Evolutionary conservation across 1,140 invertebrate species (phyloP).

Genomic region (Bombus breviceps): DNA sequence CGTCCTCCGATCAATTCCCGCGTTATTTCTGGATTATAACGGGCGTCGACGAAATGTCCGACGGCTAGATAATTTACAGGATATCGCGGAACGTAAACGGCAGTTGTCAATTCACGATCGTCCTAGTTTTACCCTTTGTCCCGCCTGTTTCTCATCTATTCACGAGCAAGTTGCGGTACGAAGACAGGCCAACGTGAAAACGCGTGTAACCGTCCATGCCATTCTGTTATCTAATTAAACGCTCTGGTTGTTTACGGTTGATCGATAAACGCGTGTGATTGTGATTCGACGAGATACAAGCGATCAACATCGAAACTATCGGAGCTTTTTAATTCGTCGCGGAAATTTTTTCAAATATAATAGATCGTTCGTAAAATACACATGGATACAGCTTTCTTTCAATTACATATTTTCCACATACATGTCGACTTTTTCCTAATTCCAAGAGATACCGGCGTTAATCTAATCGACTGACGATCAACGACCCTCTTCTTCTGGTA

Average conservation of each 20-base stretch:
- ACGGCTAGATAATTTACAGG: neutral
- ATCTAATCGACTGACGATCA: too few species aligned
- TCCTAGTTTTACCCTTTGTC: neutral
- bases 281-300: neutral
- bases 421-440: fast-evolving
- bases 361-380: neutral
- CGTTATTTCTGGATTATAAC: slow-evolving; percentile 3
- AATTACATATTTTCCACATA: neutral
- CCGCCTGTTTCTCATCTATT: neutral
- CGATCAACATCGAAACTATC: neutral
- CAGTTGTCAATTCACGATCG: neutral
- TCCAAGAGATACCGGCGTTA: neutral
- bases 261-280: neutral
- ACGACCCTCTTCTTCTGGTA: neutral
- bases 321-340: neutral
- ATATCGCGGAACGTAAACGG: neutral
- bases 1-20: neutral
- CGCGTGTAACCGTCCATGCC: neutral
- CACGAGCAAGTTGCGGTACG: neutral
- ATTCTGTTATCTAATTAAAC: neutral
- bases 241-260: neutral
- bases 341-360: neutral
- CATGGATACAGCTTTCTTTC: neutral
- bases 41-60: neutral
- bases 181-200: neutral